A percentile compares a stretch with the other conserved stretches of the same genome.
phyloP scores from a whole-genome alignment of 1,140 invertebrate species.

The Aradophagus sp. region DNA sequence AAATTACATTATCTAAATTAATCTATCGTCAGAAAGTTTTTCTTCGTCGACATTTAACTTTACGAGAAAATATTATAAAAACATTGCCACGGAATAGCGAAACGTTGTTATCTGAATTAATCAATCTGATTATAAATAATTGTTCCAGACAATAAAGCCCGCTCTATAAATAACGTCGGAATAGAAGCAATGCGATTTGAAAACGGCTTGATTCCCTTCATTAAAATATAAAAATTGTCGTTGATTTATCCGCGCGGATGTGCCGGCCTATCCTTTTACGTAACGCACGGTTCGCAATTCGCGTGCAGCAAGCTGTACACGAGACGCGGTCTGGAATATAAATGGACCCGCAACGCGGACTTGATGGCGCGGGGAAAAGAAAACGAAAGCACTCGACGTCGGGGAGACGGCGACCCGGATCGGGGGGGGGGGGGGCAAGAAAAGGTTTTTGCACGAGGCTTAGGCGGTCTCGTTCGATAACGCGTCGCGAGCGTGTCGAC shows the following conservation, averaged over 20 bases:
- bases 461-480: conserved; percentile 33
- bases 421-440: conserved; percentile 28
- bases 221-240: conserved; percentile 27
- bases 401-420: conserved; percentile 22
- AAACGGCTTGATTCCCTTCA: conserved; percentile 11
- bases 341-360: conserved; percentile 35
- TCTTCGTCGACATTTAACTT: too few species aligned
- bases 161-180: conserved; percentile 1
- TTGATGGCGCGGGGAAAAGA: conserved; percentile 41
- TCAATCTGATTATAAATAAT: not conserved
- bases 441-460: conserved; percentile 27
- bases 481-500: conserved; percentile 17
- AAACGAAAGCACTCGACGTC: conserved; percentile 41
- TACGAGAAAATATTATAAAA: too few species aligned
- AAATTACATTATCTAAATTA: too few species aligned
- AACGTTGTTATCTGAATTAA: not conserved
- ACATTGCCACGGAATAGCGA: too few species aligned
- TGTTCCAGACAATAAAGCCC: not conserved
- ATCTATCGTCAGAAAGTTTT: too few species aligned
- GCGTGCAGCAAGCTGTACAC: conserved; percentile 33
- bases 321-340: conserved; percentile 40
- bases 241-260: conserved; percentile 23
- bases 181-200: not conserved
- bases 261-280: conserved; percentile 41
- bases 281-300: conserved; percentile 37